Evolutionary conservation across 2,888 invertebrate species (phyloP).

Genomic region (Cybosia mesomella): DNA sequence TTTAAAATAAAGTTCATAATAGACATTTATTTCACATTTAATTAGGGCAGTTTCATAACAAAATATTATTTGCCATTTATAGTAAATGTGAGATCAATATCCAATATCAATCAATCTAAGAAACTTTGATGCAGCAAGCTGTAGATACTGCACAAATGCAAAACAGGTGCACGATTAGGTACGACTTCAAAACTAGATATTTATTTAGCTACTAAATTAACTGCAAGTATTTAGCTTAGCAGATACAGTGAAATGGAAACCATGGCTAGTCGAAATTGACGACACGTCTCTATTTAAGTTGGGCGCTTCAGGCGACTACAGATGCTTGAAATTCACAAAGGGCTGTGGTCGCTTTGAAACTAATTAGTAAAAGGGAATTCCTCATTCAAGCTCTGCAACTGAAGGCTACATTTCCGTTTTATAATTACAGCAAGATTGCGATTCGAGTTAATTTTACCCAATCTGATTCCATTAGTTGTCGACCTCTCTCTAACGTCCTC

Average conservation of each 20-base stretch:
- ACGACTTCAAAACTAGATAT: slow-evolving; percentile 62
- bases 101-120: slow-evolving; percentile 52
- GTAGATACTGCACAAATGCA: slow-evolving; percentile 82
- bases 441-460: slow-evolving; percentile 47
- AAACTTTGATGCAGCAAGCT: slow-evolving; percentile 86
- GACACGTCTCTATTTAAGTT: slow-evolving; percentile 79
- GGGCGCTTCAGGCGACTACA: slow-evolving; percentile 74
- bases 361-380: slow-evolving; percentile 80
- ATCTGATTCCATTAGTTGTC: slow-evolving; percentile 37
- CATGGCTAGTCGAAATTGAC: slow-evolving; percentile 71
- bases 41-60: not conserved
- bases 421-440: slow-evolving; percentile 56
- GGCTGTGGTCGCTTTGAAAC: slow-evolving; percentile 83
- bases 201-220: slow-evolving; percentile 76
- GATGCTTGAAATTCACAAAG: slow-evolving; percentile 84
- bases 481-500: slow-evolving; percentile 13
- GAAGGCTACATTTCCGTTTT: slow-evolving; percentile 78
- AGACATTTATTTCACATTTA: slow-evolving; percentile 55
- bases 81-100: slow-evolving; percentile 62
- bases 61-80: not conserved
- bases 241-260: slow-evolving; percentile 69
- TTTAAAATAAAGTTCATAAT: slow-evolving; percentile 29
- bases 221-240: slow-evolving; percentile 68
- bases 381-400: slow-evolving; percentile 72
- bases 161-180: slow-evolving; percentile 70